phyloP scores from a whole-genome alignment of 2,888 invertebrate genomes.

The Diarsia dahlii region DNA sequence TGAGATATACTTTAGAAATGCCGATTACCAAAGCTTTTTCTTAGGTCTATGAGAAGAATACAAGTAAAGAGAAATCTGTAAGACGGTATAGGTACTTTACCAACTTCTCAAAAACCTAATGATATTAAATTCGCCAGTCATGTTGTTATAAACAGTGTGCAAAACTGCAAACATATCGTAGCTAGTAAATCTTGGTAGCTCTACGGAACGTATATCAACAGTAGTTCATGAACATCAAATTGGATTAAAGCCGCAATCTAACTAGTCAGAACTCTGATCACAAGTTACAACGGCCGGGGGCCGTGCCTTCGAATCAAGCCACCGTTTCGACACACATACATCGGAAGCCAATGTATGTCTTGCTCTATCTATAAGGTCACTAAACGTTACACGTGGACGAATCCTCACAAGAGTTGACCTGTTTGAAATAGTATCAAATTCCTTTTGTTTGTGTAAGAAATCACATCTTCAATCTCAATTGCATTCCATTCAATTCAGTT shows the following conservation, averaged over 20 bases:
- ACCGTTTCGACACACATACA: slow-evolving; percentile 56
- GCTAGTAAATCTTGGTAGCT: slow-evolving; percentile 66
- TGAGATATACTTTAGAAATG: slow-evolving; percentile 4
- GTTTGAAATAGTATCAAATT: slow-evolving; percentile 9
- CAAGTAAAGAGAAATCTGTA: slow-evolving; percentile 7
- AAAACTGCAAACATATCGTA: slow-evolving; percentile 56
- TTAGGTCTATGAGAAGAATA: not conserved
- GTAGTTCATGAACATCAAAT: slow-evolving; percentile 77
- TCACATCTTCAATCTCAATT: not conserved
- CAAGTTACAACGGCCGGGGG: slow-evolving; percentile 71
- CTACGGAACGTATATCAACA: slow-evolving; percentile 71
- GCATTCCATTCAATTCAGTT: slow-evolving; percentile 10
- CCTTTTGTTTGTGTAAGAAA: not conserved
- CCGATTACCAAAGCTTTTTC: slow-evolving; percentile 13
- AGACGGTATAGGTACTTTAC: not conserved
- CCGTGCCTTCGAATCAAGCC: slow-evolving; percentile 60
- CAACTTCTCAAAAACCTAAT: slow-evolving; percentile 19
- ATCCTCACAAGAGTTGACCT: not conserved
- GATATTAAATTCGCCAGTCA: slow-evolving; percentile 19
- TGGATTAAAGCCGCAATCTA: slow-evolving; percentile 78
- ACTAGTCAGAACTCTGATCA: slow-evolving; percentile 75
- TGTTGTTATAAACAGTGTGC: slow-evolving; percentile 51
- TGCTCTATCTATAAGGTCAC: slow-evolving; percentile 16
- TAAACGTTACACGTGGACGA: slow-evolving; percentile 21
- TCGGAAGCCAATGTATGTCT: slow-evolving; percentile 40